Evolutionary conservation across 2,113 vertebrate species (phyloP), one percentile per base, ranked within the genome.

Genomic region (Entomyzon cyanotis): DNA sequence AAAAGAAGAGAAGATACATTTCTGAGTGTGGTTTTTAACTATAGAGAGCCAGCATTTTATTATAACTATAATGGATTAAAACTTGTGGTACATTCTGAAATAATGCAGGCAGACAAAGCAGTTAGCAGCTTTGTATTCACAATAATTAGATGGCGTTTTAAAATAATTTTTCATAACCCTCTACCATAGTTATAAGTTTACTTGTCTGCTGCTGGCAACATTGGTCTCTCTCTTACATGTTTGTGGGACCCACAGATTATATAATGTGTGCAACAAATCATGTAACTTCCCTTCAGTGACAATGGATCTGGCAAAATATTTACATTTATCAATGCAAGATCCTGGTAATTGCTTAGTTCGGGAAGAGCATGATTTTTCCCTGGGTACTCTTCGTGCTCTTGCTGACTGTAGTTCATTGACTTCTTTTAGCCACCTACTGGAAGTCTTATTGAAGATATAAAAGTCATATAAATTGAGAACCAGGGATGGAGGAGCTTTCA

Each of bases 11-110:
- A 1, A 80, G 18, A 76, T 95, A 71, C 92, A 89, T 93, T 95
- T 95, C 82, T 2, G 0, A 64, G 31, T 76, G 35, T 84, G 7
- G 3, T 90, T 97, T 94, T 94, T 91, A 88, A 95, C 81, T 84
- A 50, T 47, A 75, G 53, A 74, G 58, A 84, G 31, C 71, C 64
- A 89, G 70, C n/a, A 16, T 55, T 95, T 95, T 95, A 94, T 93
- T 84, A 39, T 80, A 92, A 70, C 24, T 70, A 41, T 91, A 90
- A 94, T 86, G 50, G 83, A 87, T 62, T 92, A 85, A 82, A 79
- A 87, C 20, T 86, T 6, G 0, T 53, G n/a, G 31, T 77, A 69
- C 12, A 7, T 84, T 81, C 55, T 95, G 89, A 77, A 95, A 86
- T 84, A 83, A 94, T n/a, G 31, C 25, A 82, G 55, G 19, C 31